These are phyloP conservation scores for Drosophila repleta DNA, from an alignment of 1,140 invertebrate genomes.

Conservation along the genomic window DNA sequence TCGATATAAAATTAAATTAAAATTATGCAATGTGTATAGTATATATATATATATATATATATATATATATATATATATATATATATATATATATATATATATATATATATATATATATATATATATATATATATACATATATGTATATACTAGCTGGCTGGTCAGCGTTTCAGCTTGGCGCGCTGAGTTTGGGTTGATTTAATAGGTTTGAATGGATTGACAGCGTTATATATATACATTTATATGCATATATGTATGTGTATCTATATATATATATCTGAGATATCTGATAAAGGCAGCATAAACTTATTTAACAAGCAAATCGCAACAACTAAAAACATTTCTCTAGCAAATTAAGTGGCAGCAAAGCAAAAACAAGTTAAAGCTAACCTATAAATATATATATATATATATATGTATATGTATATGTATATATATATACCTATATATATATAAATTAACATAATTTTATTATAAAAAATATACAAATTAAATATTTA, in stretches of 20 bases:
- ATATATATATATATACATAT: slow-evolving; percentile 32
- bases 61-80: slow-evolving; percentile 28
- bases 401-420: slow-evolving; percentile 64
- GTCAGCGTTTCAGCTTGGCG: slow-evolving; percentile 20
- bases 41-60: slow-evolving; percentile 15
- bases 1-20: slow-evolving; percentile 82
- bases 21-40: slow-evolving; percentile 31
- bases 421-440: slow-evolving; percentile 56
- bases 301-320: slow-evolving; percentile 49
- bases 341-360: slow-evolving; percentile 69
- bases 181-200: slow-evolving; percentile 52
- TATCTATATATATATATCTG: slow-evolving; percentile 41
- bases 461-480: slow-evolving; percentile 78
- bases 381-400: slow-evolving; percentile 59
- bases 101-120: slow-evolving; percentile 13
- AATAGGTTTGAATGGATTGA: slow-evolving; percentile 16
- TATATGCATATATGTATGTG: slow-evolving; percentile 39
- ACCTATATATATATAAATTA: slow-evolving; percentile 62
- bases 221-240: slow-evolving; percentile 27
- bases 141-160: slow-evolving; percentile 19
- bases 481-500: slow-evolving; percentile 82
- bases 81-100: slow-evolving; percentile 22
- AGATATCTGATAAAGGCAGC: slow-evolving; percentile 17
- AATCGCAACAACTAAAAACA: slow-evolving; percentile 58
- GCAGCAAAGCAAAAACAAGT: slow-evolving; percentile 55